Evolutionary conservation across 2,888 invertebrate genomes (phyloP), one percentile per base, ranked within the genome.

Genomic region (Axea sp.): DNA sequence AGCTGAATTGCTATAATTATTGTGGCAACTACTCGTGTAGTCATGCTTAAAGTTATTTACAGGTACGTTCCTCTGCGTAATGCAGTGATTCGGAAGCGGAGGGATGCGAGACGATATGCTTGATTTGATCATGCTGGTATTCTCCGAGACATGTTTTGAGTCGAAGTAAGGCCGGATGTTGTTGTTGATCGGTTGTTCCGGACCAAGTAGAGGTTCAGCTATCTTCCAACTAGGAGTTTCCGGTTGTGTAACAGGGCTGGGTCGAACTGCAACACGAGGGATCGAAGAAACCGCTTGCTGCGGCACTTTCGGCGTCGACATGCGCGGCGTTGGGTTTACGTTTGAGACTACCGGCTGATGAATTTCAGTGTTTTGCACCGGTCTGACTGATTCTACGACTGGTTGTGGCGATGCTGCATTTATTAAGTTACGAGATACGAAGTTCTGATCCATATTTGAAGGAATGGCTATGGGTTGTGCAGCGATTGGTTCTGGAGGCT

Each of bases 51-150:
- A 74, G 51, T 83, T 83, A 77, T 81, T 83, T 68, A 81, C 79
- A 74, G 80, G 77, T 45, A 81, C 26, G 37, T 80, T 82, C 57
- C 84, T 80, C 51, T 83, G 84, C 3, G 80, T 72, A 5, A 85
- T 78, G 72, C 82, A 84, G 47, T 85, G 83, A 76, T 79, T 85
- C 9, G 82, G 80, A 39, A 85, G 68, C 0, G 83, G 84, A 8
- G 84, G 76, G 64, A 85, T 81, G 55, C 82, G 83, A n/a, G 83
- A 81, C 39, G 84, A 80, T 64, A 86, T 78, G 81, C 83, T 86
- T 9, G 86, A 83, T 22, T 85, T 86, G 37, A 86, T 85, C 86
- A 86, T 86, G 49, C 85, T 86, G 11, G 86, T 86, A 57, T 86
- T 86, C 43, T 86, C 84, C 0, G 86, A 85, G 1, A 86, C 86